A percentile compares a stretch with the other conserved stretches of the same genome.
Conservation (phyloP, 2,113 vertebrate species). For the Epinephelus cyanopodus region DNA sequence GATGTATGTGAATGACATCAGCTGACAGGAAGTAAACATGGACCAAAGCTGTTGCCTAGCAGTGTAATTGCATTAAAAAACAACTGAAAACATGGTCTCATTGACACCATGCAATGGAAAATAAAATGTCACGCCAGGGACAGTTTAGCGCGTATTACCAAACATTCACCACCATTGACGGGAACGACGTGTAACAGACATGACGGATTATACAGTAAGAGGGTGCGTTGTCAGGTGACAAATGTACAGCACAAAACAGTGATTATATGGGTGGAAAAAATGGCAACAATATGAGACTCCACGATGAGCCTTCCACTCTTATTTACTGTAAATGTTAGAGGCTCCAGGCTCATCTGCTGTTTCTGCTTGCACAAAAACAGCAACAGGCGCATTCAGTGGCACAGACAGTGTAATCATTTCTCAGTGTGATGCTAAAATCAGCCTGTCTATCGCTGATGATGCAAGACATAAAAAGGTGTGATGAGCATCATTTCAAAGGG, state of each 20-base stretch:
- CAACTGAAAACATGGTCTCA: not conserved
- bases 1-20: no score
- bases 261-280: not conserved
- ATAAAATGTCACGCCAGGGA: not conserved
- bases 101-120: not conserved
- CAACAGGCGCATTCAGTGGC: not conserved
- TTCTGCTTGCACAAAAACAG: not conserved
- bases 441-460: not conserved
- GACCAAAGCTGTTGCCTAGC: no score
- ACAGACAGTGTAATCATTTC: no score
- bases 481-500: conserved; percentile 1
- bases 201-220: not conserved
- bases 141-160: not conserved
- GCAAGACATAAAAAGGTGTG: not conserved
- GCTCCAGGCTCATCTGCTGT: not conserved
- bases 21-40: no score
- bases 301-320: not conserved
- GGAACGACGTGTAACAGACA: not conserved
- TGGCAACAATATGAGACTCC: not conserved
- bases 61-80: no score
- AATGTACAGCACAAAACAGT: conserved; percentile 1
- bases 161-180: not conserved
- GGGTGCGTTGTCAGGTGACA: not conserved
- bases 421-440: not conserved
- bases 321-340: conserved; percentile 55